Conservation (phyloP, 2,888 invertebrate genomes). For the Sussaba pulchella region DNA sequence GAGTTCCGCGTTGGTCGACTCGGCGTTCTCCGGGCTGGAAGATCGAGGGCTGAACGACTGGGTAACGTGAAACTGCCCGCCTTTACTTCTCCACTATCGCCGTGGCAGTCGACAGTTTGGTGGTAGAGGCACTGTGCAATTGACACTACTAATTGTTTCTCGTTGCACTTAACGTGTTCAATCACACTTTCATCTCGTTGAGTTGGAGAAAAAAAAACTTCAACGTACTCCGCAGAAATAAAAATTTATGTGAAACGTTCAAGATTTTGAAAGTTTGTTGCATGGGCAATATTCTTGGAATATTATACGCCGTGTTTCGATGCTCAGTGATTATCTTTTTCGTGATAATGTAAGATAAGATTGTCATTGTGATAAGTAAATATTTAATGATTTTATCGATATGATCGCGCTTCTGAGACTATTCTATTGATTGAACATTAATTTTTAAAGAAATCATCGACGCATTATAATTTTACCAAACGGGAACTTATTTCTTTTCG, state of each 20-base stretch:
- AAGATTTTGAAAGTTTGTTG: background rate
- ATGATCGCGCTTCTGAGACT: too few species aligned
- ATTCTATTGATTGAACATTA: too few species aligned
- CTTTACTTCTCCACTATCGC: background rate
- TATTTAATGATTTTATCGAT: too few species aligned
- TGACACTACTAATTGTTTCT: conserved; percentile 54
- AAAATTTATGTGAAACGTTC: background rate
- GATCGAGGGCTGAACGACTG: conserved; percentile 53
- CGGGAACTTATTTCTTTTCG: too few species aligned
- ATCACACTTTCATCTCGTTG: background rate
- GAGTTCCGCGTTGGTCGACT: conserved; percentile 53
- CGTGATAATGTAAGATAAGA: too few species aligned
- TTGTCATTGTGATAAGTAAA: too few species aligned
- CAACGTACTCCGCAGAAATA: background rate
- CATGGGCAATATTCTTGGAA: background rate
- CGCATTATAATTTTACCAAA: too few species aligned
- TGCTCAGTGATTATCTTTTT: too few species aligned
- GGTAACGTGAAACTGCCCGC: conserved; percentile 40
- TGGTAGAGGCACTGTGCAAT: conserved; percentile 51
- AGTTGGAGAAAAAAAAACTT: background rate
- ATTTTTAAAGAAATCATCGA: too few species aligned
- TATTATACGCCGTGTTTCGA: too few species aligned
- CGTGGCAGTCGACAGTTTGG: conserved; percentile 49
- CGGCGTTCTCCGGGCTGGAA: conserved; percentile 44
- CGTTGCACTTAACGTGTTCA: conserved; percentile 3